Conservation (phyloP, 1,140 invertebrate species). For the Diprion similis region DNA sequence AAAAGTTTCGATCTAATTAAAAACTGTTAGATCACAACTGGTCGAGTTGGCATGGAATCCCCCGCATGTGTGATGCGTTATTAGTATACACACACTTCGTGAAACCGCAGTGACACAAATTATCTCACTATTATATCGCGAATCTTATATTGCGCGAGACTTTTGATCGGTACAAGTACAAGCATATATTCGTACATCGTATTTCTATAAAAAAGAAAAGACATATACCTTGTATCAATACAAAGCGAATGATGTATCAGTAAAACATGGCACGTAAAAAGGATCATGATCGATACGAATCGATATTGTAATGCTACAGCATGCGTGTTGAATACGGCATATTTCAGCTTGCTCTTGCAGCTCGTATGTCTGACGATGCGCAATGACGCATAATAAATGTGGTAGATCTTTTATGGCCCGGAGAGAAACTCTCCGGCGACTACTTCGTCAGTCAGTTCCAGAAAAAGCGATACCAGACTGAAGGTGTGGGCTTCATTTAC, state of each 20-base stretch:
- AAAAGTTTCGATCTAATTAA: no score
- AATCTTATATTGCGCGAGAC: background rate
- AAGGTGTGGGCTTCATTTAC: background rate
- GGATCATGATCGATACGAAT: no score
- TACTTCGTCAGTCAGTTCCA: background rate
- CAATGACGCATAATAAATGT: background rate
- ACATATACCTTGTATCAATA: no score
- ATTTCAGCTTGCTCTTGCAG: background rate
- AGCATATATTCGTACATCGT: no score
- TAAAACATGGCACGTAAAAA: no score
- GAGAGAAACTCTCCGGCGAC: background rate
- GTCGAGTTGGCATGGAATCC: no score
- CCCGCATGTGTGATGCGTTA: background rate
- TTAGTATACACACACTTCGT: background rate
- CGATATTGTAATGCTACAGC: background rate
- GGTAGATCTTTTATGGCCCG: background rate
- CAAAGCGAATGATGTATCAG: no score
- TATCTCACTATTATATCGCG: background rate
- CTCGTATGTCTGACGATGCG: background rate
- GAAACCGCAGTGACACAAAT: background rate
- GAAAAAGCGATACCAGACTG: conserved; percentile 1
- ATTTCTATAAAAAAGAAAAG: no score
- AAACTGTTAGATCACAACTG: no score
- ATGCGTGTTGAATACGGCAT: background rate
- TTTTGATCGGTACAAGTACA: no score